Conservation (phyloP, 2,797 vertebrate genomes). For the Leptatherina wallacei region DNA sequence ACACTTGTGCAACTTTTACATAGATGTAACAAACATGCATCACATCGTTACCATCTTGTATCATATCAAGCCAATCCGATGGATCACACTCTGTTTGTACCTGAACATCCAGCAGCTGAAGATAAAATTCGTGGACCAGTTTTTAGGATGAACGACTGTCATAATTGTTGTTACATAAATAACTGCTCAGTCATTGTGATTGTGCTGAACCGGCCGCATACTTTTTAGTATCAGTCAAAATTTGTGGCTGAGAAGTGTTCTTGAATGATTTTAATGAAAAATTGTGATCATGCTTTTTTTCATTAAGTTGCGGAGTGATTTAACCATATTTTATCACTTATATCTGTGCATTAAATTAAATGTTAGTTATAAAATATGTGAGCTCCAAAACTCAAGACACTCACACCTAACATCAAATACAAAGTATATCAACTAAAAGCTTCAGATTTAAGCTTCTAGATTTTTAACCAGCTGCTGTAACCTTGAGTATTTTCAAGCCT, state of each 20-base stretch:
- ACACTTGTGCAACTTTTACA: neutral
- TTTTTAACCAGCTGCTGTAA: neutral
- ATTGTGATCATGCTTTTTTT: neutral
- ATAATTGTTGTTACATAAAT: neutral
- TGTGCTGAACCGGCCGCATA: too few relatives aligned
- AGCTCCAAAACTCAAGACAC: neutral
- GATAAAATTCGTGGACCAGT: neutral
- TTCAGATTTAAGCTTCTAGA: neutral
- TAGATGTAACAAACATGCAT: neutral
- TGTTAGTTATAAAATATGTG: neutral
- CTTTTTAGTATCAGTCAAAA: neutral
- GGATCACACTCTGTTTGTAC: neutral
- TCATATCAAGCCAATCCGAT: neutral
- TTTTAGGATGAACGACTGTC: neutral
- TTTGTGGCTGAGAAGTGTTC: neutral
- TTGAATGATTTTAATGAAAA: neutral
- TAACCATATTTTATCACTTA: neutral
- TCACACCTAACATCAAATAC: neutral
- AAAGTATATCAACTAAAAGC: neutral
- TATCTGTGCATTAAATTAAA: neutral
- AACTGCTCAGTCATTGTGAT: too few relatives aligned
- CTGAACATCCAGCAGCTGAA: neutral
- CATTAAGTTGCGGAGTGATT: neutral
- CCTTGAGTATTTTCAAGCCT: neutral
- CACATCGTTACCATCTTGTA: neutral